These are phyloP conservation scores for Diadegma fenestrale DNA, from an alignment of 2,888 invertebrate species.

Conservation along the genomic window DNA sequence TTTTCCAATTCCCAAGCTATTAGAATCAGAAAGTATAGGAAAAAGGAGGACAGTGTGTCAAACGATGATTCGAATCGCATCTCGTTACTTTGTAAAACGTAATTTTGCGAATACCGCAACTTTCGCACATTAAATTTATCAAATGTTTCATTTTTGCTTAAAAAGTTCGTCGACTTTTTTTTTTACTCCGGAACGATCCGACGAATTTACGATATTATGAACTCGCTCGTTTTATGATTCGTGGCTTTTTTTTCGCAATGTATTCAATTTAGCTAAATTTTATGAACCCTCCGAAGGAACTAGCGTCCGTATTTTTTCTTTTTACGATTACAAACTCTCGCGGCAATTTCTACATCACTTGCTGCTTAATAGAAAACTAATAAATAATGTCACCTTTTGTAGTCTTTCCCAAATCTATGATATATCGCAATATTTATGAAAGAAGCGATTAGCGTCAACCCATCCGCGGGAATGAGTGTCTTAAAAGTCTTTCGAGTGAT, in stretches of 20 bases:
- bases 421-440: constrained; percentile 1
- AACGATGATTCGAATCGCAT: neutral
- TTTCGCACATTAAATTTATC: neutral
- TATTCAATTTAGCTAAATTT: constrained; percentile 22
- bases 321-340: neutral
- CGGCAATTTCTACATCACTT: neutral
- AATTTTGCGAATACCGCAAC: neutral
- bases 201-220: constrained; percentile 27
- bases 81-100: neutral
- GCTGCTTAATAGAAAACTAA: constrained; percentile 18
- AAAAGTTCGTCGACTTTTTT: neutral
- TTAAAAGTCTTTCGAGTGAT: constrained; percentile 15
- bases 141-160: neutral
- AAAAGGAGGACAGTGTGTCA: neutral
- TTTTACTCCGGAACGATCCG: neutral
- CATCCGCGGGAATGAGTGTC: constrained; percentile 21
- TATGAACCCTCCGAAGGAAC: constrained; percentile 22
- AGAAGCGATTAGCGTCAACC: constrained; percentile 12
- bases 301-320: neutral
- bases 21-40: neutral
- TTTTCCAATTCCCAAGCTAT: neutral
- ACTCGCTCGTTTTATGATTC: constrained; percentile 14
- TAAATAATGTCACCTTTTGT: constrained; percentile 8
- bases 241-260: neutral
- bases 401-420: constrained; percentile 13